Evolutionary conservation across 1,140 invertebrate genomes (phyloP).

Genomic region (Tribolium madens): DNA sequence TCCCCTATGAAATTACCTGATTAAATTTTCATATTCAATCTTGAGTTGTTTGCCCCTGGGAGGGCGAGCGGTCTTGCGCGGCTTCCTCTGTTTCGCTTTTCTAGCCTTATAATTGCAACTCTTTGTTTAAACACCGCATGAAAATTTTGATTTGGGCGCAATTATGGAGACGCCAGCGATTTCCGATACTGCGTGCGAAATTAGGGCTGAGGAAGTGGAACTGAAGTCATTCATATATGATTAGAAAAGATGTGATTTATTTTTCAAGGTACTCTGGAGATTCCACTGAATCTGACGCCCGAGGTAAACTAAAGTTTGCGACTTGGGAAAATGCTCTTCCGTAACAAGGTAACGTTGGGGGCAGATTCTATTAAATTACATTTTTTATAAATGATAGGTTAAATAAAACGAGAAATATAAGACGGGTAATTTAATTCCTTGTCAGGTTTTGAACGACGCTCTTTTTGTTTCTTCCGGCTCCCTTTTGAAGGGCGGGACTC

Average conservation of each 20-base stretch:
- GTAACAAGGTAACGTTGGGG: slow-evolving; percentile 41
- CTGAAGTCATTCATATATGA: slow-evolving; percentile 48
- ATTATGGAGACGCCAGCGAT: background rate
- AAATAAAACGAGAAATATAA: slow-evolving; percentile 44
- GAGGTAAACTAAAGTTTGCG: slow-evolving; percentile 45
- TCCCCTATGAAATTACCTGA: slow-evolving; percentile 72
- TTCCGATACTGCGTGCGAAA: slow-evolving; percentile 1
- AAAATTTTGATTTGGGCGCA: slow-evolving; percentile 9
- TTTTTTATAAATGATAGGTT: slow-evolving; percentile 48
- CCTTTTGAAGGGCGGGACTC: background rate
- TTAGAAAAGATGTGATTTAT: slow-evolving; percentile 48
- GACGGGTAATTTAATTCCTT: slow-evolving; percentile 42
- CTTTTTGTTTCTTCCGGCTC: slow-evolving; percentile 5
- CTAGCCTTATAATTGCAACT: slow-evolving; percentile 7
- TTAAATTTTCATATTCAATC: slow-evolving; percentile 78
- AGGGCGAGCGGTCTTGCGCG: slow-evolving; percentile 41
- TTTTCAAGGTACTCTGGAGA: slow-evolving; percentile 45
- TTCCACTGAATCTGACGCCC: slow-evolving; percentile 41
- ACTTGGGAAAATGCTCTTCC: slow-evolving; percentile 42
- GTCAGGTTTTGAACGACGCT: slow-evolving; percentile 31
- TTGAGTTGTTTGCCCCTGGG: slow-evolving; percentile 69
- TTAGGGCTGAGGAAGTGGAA: slow-evolving; percentile 33
- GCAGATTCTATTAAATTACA: slow-evolving; percentile 45
- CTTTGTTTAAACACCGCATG: slow-evolving; percentile 6
- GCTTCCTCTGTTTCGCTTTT: slow-evolving; percentile 21